Evolutionary conservation across 2,888 invertebrate genomes (phyloP).

Genomic region (Drosophila koepferae): DNA sequence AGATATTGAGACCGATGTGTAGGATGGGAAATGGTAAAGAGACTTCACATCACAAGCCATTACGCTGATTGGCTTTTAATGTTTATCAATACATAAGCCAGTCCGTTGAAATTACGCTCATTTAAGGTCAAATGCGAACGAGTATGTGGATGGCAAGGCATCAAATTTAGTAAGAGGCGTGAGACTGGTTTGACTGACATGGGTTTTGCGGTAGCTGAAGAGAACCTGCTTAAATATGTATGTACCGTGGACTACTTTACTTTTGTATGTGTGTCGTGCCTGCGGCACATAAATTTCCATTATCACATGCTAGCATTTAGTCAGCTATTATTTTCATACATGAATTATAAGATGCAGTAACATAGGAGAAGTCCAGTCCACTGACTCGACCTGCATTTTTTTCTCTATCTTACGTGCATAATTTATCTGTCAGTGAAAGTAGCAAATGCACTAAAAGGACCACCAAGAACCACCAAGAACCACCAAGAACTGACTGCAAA

Average conservation of each 20-base stretch:
- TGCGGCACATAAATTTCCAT: conserved; percentile 74
- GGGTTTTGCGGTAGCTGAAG: conserved; percentile 33
- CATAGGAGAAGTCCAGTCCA: conserved; percentile 12
- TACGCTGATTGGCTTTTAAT: conserved; percentile 80
- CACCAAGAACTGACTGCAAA: conserved; percentile 5
- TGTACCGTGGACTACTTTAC: conserved; percentile 28
- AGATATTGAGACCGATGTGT: not conserved
- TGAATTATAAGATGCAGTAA: conserved; percentile 74
- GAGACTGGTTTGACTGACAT: conserved; percentile 25
- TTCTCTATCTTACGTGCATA: conserved; percentile 60
- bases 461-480: conserved; percentile 6
- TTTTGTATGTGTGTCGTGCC: conserved; percentile 46
- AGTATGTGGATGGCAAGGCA: conserved; percentile 18
- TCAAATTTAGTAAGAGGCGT: conserved; percentile 24
- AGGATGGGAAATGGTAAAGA: not conserved
- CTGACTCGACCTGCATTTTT: conserved; percentile 46
- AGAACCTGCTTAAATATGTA: conserved; percentile 58
- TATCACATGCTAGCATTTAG: conserved; percentile 77
- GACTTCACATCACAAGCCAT: conserved; percentile 73
- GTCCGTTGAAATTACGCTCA: conserved; percentile 34
- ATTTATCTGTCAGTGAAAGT: conserved; percentile 72
- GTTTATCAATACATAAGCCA: conserved; percentile 77
- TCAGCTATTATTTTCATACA: conserved; percentile 73
- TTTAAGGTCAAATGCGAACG: conserved; percentile 24
- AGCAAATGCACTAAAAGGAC: conserved; percentile 44